These are phyloP conservation scores for Stomorhina lunata DNA, from an alignment of 2,888 invertebrate species.

Conservation along the genomic window DNA sequence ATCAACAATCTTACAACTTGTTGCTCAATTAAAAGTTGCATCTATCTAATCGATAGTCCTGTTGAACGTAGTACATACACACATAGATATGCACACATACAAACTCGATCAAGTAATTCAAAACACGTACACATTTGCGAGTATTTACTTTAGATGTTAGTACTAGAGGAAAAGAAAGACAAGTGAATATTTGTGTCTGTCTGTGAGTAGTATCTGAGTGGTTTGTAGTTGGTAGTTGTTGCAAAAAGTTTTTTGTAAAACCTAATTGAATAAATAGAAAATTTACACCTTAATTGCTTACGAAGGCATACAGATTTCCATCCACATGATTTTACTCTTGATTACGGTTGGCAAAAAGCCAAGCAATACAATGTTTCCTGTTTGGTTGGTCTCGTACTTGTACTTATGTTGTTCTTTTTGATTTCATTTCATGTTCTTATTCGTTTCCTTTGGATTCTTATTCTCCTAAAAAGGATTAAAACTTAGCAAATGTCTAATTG, in stretches of 20 bases:
- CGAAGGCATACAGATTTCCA: slow-evolving; percentile 49
- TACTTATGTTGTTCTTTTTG: background rate
- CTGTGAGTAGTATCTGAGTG: slow-evolving; percentile 1
- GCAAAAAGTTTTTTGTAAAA: slow-evolving; percentile 24
- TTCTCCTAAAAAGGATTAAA: slow-evolving; percentile 53
- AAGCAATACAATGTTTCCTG: slow-evolving; percentile 37
- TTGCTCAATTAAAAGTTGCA: slow-evolving; percentile 45
- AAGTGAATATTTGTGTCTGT: background rate
- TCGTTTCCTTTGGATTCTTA: background rate
- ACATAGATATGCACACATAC: background rate
- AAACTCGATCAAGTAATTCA: no score
- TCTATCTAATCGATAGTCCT: slow-evolving; percentile 2
- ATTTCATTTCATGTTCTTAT: background rate
- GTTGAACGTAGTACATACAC: background rate
- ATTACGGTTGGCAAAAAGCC: slow-evolving; percentile 57
- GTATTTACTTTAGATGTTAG: slow-evolving; percentile 20
- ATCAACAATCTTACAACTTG: slow-evolving; percentile 57
- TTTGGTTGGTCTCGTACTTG: slow-evolving; percentile 28
- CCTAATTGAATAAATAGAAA: slow-evolving; percentile 65
- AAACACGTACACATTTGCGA: slow-evolving; percentile 21
- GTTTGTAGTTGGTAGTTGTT: background rate
- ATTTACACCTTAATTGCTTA: slow-evolving; percentile 64
- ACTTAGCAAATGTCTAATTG: slow-evolving; percentile 59
- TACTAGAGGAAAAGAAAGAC: no score
- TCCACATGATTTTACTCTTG: slow-evolving; percentile 56